Base-by-base conservation (phyloP, 2,113 vertebrate species). In the Etheostoma spectabile region DNA sequence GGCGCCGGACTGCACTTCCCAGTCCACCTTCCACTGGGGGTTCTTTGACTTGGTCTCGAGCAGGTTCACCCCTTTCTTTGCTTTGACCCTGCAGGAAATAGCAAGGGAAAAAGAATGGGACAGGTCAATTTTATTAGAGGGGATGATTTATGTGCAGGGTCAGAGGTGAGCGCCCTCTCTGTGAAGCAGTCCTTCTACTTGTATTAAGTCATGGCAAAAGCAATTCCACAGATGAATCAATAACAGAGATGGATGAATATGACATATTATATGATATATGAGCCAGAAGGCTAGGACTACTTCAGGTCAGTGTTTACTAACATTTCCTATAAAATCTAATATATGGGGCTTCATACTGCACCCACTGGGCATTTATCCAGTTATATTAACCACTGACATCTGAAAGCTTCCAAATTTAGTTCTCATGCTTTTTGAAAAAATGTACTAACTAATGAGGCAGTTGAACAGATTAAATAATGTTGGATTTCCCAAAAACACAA, bases 41-140 rank as follows among this genome's bases (percentile, higher is more conserved):
- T 92, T 98, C 93, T 96, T 96, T 0, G 98, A 96, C 86, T 94
- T 96, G 82, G 97, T 98, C 84, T 95, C 96, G 6, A 97, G 95
- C 84, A 99, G 95, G 90, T 98, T 99, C 86, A 99, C 97, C 0
- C 98, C 98, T 62, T 99, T 99, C 94, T 99, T 99, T 24, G 98
- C 98, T 90, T 99, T 99, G 91, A 99, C 98, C 94, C 98, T 99
- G 93, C 1, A 69, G 77, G 76, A 86, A 81, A 80, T n/a, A 24
- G 72, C 0, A 18, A 82, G 57, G 60, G 69, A 59, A 21, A 27
- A 88, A 72, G 63, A 63, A 85, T 0, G 49, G 57, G 79, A 62
- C 33, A 1, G 56, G 79, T 87, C 73, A 66, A 33, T 89, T 84
- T 91, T 88, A 92, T 88, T 70, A 79, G 74, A 57, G 55, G 68